Percentiles rank a stretch among this genome's conserved stretches.
Evolutionary conservation across 2,888 invertebrate genomes (phyloP).

Genomic region (Noctua pronuba): DNA sequence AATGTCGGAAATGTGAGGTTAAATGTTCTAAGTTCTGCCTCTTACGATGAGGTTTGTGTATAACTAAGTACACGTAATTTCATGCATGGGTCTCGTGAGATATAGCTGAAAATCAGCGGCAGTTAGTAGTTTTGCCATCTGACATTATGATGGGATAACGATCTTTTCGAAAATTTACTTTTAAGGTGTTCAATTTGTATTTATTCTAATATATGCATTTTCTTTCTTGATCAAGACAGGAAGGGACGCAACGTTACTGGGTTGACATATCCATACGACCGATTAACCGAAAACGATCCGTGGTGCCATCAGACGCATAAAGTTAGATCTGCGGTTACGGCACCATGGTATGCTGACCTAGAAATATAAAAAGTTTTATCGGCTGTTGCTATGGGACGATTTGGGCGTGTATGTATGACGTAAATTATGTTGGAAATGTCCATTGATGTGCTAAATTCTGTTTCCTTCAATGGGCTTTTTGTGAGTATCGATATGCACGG

Average conservation of each 20-base stretch:
- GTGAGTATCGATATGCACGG: neutral
- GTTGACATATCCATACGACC: constrained; percentile 16
- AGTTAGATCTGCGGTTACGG: neutral
- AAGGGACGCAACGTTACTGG: constrained; percentile 45
- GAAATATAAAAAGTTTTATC: constrained; percentile 28
- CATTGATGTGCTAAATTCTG: neutral
- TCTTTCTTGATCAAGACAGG: constrained; percentile 18
- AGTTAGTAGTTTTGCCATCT: neutral
- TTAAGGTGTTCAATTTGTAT: neutral
- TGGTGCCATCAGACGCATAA: constrained; percentile 1
- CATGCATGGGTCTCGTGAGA: neutral
- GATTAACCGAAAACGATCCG: constrained; percentile 2
- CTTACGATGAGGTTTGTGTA: neutral
- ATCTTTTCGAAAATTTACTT: neutral
- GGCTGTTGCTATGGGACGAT: constrained; percentile 34
- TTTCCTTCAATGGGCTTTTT: neutral
- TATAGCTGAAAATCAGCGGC: neutral
- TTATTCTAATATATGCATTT: neutral
- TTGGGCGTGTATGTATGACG: neutral
- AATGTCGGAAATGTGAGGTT: neutral
- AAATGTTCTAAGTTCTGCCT: neutral
- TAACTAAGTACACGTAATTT: neutral
- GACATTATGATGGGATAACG: neutral
- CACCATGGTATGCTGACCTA: constrained; percentile 21
- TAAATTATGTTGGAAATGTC: neutral